Percentiles rank a stretch among this genome's conserved stretches.
Conservation (phyloP, 2,797 vertebrate species). For the Lemur catta region DNA sequence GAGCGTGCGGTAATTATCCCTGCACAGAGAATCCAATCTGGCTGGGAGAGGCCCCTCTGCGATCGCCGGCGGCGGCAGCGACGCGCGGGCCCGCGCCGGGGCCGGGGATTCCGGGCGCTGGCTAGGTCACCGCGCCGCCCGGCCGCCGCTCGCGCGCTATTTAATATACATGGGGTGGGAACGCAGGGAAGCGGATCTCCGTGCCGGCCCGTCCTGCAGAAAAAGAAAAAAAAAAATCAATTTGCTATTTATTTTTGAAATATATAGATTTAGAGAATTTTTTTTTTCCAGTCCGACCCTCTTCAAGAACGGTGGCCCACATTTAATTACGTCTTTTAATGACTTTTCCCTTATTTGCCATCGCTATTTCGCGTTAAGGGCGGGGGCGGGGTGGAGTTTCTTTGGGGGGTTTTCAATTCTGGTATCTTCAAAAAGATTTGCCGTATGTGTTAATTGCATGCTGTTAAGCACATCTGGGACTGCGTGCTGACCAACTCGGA, state of each 20-base stretch:
- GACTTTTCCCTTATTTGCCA: constrained; percentile 58
- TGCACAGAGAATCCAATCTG: constrained; percentile 75
- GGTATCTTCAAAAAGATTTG: constrained; percentile 72
- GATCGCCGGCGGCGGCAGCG: constrained; percentile 58
- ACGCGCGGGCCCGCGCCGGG: neutral
- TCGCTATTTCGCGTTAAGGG: constrained; percentile 54
- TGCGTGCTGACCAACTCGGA: constrained; percentile 65
- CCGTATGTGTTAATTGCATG: constrained; percentile 77
- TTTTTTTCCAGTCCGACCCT: constrained; percentile 11
- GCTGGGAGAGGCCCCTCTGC: constrained; percentile 56
- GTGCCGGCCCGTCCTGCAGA: constrained; percentile 72
- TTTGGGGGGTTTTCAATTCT: constrained; percentile 59
- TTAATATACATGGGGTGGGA: constrained; percentile 89
- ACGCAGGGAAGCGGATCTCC: constrained; percentile 72
- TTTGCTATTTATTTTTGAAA: constrained; percentile 80
- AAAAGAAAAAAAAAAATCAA: constrained; percentile 79
- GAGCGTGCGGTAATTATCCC: constrained; percentile 73
- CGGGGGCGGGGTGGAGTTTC: constrained; percentile 56
- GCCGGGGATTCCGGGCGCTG: constrained; percentile 20
- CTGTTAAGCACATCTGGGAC: constrained; percentile 73
- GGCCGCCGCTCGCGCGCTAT: constrained; percentile 77
- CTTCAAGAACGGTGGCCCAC: constrained; percentile 70
- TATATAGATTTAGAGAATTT: constrained; percentile 73
- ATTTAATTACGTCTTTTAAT: constrained; percentile 80
- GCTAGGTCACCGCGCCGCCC: constrained; percentile 76